These are phyloP conservation scores for Tachysurus fulvidraco DNA, from an alignment of 2,113 vertebrate genomes.

Conservation along the genomic window DNA sequence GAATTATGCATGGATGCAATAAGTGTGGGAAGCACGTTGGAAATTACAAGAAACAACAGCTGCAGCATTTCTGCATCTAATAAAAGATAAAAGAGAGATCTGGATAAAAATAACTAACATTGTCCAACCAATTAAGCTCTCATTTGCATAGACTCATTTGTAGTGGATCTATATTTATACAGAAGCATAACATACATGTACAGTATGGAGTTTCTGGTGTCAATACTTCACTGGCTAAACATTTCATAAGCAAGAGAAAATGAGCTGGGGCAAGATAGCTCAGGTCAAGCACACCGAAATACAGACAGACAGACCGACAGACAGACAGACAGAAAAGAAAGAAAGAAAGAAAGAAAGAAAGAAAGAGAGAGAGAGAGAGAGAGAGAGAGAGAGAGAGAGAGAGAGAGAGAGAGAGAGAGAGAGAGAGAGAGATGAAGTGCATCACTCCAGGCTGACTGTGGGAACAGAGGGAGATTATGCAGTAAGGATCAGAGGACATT, in stretches of 20 bases:
- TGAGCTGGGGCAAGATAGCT: neutral
- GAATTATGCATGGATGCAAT: conserved; percentile 76
- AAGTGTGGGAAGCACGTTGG: conserved; percentile 67
- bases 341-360: neutral
- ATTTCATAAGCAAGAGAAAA: neutral
- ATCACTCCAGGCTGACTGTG: conserved; percentile 13
- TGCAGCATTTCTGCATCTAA: conserved; percentile 72
- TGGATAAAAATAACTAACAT: conserved; percentile 45
- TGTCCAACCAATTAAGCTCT: conserved; percentile 12
- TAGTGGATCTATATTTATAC: neutral
- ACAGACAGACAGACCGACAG: neutral
- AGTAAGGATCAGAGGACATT: conserved; percentile 44
- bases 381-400: neutral
- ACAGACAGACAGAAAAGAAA: neutral
- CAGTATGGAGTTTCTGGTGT: neutral
- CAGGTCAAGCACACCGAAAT: neutral
- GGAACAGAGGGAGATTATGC: conserved; percentile 32
- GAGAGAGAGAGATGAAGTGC: neutral
- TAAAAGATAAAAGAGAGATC: conserved; percentile 37
- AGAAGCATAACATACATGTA: neutral
- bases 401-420: neutral
- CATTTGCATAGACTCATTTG: neutral
- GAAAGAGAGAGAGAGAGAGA: neutral
- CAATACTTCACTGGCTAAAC: neutral
- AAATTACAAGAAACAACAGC: conserved; percentile 66